phyloP scores from a whole-genome alignment of 2,888 invertebrate genomes.

The Pyrrhosoma nymphula region DNA sequence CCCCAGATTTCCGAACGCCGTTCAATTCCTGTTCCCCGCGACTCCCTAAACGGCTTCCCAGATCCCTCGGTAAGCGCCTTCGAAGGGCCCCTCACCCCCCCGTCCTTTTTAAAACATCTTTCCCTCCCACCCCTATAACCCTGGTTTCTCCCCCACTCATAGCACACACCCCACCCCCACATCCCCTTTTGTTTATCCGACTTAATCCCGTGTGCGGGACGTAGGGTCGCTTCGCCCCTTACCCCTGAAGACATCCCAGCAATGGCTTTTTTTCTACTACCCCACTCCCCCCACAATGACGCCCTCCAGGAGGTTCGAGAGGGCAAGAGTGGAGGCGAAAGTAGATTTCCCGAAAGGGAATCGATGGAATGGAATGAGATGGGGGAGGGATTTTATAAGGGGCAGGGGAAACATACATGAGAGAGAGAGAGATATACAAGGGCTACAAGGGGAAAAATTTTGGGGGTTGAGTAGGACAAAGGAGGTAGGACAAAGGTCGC shows the following conservation, averaged over 20 bases:
- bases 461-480: not conserved
- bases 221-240: not conserved
- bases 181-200: slow-evolving; percentile 50
- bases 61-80: not conserved
- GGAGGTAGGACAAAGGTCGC: too few relatives aligned
- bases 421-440: not conserved
- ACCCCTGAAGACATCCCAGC: not conserved
- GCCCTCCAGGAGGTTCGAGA: not conserved
- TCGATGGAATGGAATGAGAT: slow-evolving; percentile 4
- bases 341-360: not conserved
- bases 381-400: not conserved
- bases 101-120: not conserved
- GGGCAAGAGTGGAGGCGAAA: not conserved
- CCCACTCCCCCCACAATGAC: not conserved
- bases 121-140: not conserved
- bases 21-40: slow-evolving; percentile 27
- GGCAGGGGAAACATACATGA: not conserved
- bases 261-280: slow-evolving; percentile 12
- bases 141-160: not conserved
- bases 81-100: not conserved
- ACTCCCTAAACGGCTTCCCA: not conserved
- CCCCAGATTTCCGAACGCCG: slow-evolving; percentile 4
- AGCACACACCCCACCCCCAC: not conserved
- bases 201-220: slow-evolving; percentile 51
- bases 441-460: not conserved